Evolutionary conservation across 2,113 vertebrate species (phyloP), one percentile per base, ranked within the genome.

Genomic region (Pithys albifrons): DNA sequence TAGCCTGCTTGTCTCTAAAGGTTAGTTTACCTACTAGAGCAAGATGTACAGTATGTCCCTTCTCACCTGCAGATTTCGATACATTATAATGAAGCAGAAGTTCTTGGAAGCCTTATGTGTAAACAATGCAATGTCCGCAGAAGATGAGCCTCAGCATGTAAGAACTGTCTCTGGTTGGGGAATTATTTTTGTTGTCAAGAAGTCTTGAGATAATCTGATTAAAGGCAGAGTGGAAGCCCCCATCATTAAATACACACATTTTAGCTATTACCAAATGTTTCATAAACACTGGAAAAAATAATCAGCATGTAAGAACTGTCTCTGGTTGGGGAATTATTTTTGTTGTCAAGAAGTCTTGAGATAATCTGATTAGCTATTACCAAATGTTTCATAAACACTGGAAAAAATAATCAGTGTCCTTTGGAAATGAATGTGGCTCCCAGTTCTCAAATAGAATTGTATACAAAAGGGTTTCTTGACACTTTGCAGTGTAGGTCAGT

Each of bases 91-190:
- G 95, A 99, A 99, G 97, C 99, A 99, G 98, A 99, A 99, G 96
- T 99, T 99, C 97, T 97, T 99, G 94, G 99, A 99, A 97, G 99
- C 99, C 55, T 98, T 99, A 35, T 99, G 99, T 98, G 99, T 99
- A 89, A 99, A 99, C 97, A 99, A 99, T 49, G 99, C 99, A 9
- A 99, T 99, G 98, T 99, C 99, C 93, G 98, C 99, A 35, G 98
- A 98, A 78, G 98, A 99, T 95, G 99, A 99, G 62, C 99, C 99
- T 93, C 98, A 99, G 81, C 99, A 99, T 91, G 99, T 99, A 98
- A 99, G 99, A 97, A 89, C 91, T 89, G 92, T 91, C 90, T 95
- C 31, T 92, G 33, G 4, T 78, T 77, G 51, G 51, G 52, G 48
- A 33, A 41, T 91, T 90, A 89, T 95, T 46, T 83, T 89, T 97